phyloP scores from a whole-genome alignment of 2,113 vertebrate genomes.

The Lontra canadensis region DNA sequence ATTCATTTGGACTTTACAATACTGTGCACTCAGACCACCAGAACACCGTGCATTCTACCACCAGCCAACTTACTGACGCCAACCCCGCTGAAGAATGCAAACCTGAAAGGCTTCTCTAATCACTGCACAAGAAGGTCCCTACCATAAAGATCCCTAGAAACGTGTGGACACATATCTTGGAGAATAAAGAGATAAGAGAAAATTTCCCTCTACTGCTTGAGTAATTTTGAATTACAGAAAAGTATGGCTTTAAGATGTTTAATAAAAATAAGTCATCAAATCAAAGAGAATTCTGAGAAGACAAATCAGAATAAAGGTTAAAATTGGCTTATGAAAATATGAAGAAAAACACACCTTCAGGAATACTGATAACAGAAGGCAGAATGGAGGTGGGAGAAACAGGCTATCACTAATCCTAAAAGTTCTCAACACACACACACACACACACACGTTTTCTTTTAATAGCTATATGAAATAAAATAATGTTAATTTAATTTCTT shows the following conservation, averaged over 20 bases:
- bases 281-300: not conserved
- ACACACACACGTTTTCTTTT: not conserved
- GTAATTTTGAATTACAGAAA: not conserved
- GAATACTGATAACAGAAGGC: not conserved
- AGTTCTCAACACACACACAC: not conserved
- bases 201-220: not conserved
- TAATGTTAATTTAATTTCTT: not conserved
- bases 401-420: not conserved
- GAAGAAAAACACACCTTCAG: not conserved
- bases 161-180: fast-evolving
- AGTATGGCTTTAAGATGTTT: not conserved
- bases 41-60: not conserved
- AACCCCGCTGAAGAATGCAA: too few relatives aligned
- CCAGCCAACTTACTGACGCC: not conserved
- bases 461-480: not conserved
- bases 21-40: not conserved
- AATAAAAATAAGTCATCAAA: not conserved
- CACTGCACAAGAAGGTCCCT: fast-evolving
- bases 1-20: not conserved
- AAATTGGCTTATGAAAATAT: not conserved
- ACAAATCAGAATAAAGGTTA: not conserved
- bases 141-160: not conserved
- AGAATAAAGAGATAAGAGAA: not conserved
- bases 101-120: not conserved
- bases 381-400: not conserved